These are phyloP conservation scores for Subacronicta megacephala DNA, from an alignment of 2,888 invertebrate genomes.

Conservation along the genomic window DNA sequence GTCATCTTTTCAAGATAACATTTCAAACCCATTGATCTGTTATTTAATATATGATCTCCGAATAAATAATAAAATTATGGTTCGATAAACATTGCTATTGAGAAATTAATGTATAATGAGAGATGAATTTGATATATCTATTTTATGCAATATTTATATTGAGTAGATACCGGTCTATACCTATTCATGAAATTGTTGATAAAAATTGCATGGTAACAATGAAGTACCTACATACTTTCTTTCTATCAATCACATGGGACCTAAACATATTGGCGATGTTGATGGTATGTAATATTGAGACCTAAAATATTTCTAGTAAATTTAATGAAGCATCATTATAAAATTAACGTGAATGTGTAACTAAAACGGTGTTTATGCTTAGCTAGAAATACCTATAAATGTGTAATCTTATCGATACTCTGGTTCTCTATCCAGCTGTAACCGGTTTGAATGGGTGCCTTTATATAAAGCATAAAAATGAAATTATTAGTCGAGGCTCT, in stretches of 20 bases:
- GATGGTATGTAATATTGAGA: no score
- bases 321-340: not conserved
- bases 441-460: conserved; percentile 7
- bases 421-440: conserved; percentile 10
- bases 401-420: conserved; percentile 30
- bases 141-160: no score
- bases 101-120: conserved; percentile 22
- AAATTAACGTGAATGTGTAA: conserved; percentile 17
- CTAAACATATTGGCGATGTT: no score
- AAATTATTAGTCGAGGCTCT: no score
- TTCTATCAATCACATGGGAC: no score
- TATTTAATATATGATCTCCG: conserved; percentile 22
- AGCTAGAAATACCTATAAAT: conserved; percentile 19
- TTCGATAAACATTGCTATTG: conserved; percentile 23
- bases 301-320: not conserved
- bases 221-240: no score
- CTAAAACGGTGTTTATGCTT: conserved; percentile 21
- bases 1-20: conserved; percentile 33
- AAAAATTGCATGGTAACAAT: conserved; percentile 31
- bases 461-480: not conserved
- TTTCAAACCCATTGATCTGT: conserved; percentile 25
- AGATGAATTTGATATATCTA: no score
- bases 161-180: no score
- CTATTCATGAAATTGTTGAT: conserved; percentile 23
- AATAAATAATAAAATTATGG: not conserved